phyloP scores from a whole-genome alignment of 1,140 invertebrate species.

The Tigriopus japonicus region DNA sequence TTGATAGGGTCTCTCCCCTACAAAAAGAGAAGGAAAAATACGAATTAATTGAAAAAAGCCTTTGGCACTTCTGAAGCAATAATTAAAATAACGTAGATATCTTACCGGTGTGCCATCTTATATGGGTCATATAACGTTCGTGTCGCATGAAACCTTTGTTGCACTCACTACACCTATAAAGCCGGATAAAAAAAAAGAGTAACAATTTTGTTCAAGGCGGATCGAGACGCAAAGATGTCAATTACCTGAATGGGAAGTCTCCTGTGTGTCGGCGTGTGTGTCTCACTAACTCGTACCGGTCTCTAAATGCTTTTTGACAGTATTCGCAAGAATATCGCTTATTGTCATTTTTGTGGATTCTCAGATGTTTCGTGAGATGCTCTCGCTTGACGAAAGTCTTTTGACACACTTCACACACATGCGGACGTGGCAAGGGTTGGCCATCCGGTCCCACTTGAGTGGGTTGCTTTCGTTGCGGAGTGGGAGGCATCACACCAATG shows the following conservation, averaged over 20 bases:
- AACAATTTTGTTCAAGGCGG: no score
- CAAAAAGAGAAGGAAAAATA: neutral
- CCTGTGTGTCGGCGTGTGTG: conserved; percentile 11
- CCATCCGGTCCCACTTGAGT: neutral
- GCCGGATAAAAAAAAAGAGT: no score
- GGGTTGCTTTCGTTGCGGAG: neutral
- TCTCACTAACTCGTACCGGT: conserved; percentile 11
- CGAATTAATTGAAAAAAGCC: neutral
- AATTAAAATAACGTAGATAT: neutral
- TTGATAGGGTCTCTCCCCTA: conserved; percentile 11
- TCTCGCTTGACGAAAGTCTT: conserved; percentile 10
- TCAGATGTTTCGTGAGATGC: conserved; percentile 8
- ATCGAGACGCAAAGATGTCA: no score
- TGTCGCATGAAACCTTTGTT: conserved; percentile 13
- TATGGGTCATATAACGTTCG: conserved; percentile 13
- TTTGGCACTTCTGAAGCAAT: neutral
- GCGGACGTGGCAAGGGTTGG: neutral
- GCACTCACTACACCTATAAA: conserved; percentile 5
- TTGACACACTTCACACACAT: conserved; percentile 3
- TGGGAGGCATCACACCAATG: neutral
- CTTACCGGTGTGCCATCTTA: conserved; percentile 13
- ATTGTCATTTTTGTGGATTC: conserved; percentile 9
- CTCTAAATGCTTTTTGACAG: conserved; percentile 9
- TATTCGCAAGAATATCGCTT: conserved; percentile 11
- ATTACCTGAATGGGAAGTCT: conserved; percentile 10